Base-by-base conservation (phyloP, 64 coral and sea anemone genomes). In the Montipora efflorescens region DNA sequence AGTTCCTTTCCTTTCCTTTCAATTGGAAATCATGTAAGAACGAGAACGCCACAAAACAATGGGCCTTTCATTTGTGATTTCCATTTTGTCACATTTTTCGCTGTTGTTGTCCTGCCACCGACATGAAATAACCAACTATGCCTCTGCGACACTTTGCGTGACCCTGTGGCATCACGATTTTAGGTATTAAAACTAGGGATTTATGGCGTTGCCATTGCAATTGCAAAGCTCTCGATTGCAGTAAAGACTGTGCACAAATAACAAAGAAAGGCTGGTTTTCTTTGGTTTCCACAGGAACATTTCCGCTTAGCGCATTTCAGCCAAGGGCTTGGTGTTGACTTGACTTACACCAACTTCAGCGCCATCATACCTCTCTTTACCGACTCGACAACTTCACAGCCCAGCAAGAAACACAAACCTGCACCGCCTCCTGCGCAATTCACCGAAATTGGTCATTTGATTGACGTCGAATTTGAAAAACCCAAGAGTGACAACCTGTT, bases 261-360 rank as follows among this genome's bases (percentile, higher is more conserved):
- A 64, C 9, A 64, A 57, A 12, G 9, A 64, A 64, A 4, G 3
- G 3, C 61, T 14, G 61, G 13, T 69, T 86, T 4, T 3, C 50
- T 49, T 51, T 52, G 19, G 8, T 69, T 69, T 68, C 4, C 16
- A 50, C 19, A 86, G 82, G 66, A 68, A 21, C 18, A 46, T 49
- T 68, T 72, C 10, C 82, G 49, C 4, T 72, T 92, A 7, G 7
- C 57, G 0, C 74, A 92, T 36, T 59, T 84, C 43, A 51, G 23
- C 57, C 90, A 92, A 51, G 47, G 49, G 16, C 66, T 92, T 7
- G 90, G 80, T 66, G 28, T 92, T 5, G 61, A 92, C 13, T 25
- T 92, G 11, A 58, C 82, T 7, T 53, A 67, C 15, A 67, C 72
- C 50, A 92, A 92, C 14, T 61, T 92, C 19, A 22, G 82, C n/a